These are phyloP conservation scores for Yasuhikotakia modesta DNA, from an alignment of 2,797 vertebrate genomes.

Conservation along the genomic window DNA sequence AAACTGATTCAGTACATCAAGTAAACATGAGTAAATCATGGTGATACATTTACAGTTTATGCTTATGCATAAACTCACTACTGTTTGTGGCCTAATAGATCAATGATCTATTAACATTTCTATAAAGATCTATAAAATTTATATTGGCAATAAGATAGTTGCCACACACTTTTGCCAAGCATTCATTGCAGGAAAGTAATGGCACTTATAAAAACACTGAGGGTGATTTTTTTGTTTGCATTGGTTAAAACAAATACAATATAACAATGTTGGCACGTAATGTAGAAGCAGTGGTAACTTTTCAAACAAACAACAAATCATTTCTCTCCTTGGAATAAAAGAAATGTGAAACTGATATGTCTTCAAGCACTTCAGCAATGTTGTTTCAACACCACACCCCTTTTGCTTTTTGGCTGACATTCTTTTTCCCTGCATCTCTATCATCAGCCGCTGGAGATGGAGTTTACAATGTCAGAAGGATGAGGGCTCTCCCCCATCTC, in stretches of 20 bases:
- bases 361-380: conserved; percentile 64
- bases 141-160: background rate
- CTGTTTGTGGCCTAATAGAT: too few species aligned
- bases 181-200: background rate
- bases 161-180: background rate
- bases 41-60: too few species aligned
- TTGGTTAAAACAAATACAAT: background rate
- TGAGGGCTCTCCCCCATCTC: conserved; percentile 47
- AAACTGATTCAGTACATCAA: too few species aligned
- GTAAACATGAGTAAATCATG: too few species aligned
- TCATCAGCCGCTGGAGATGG: conserved; percentile 72
- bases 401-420: conserved; percentile 62
- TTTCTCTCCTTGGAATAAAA: background rate
- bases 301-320: background rate
- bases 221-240: background rate
- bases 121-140: too few species aligned
- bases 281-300: conserved; percentile 1
- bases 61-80: too few species aligned
- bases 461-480: conserved; percentile 61
- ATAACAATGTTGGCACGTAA: conserved; percentile 1
- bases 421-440: conserved; percentile 68
- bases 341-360: conserved; percentile 40
- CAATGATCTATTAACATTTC: too few species aligned
- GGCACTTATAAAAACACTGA: background rate
- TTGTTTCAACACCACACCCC: conserved; percentile 63